These are phyloP conservation scores for Sebastolobus altivelis DNA, from an alignment of 2,797 vertebrate genomes.

Conservation along the genomic window DNA sequence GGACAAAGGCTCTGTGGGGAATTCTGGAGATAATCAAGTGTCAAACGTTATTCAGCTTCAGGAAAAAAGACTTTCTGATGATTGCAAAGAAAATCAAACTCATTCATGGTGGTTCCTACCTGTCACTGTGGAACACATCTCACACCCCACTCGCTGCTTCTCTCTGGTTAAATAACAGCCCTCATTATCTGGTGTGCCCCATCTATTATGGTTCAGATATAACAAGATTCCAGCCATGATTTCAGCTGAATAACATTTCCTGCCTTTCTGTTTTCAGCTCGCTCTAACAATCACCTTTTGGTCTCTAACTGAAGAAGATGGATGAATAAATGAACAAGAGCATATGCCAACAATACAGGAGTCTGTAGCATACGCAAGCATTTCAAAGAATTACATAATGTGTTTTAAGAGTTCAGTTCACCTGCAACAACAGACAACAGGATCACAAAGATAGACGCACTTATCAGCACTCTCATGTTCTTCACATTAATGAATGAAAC, in stretches of 20 bases:
- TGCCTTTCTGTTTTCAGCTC: conserved; percentile 5
- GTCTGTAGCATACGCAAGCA: background rate
- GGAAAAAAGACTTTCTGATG: conserved; percentile 8
- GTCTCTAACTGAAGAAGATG: background rate
- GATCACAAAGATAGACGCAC: conserved; percentile 26
- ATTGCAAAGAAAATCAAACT: conserved; percentile 15
- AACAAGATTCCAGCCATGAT: conserved; percentile 14
- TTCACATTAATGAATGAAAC: conserved; percentile 51
- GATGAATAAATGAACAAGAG: background rate
- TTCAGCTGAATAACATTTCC: conserved; percentile 18
- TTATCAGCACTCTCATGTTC: conserved; percentile 18
- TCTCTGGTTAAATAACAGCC: conserved; percentile 28
- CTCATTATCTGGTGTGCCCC: conserved; percentile 31
- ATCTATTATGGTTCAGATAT: conserved; percentile 27
- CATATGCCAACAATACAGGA: background rate
- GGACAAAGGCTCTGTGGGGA: background rate
- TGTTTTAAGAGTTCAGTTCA: background rate
- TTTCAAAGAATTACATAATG: background rate
- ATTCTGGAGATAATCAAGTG: background rate
- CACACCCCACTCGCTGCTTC: conserved; percentile 24
- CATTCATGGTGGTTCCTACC: background rate
- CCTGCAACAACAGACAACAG: conserved; percentile 1
- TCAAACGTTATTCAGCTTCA: background rate
- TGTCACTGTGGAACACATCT: conserved; percentile 4
- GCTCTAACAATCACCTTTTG: background rate